These are phyloP conservation scores for Silurus lanzhouensis DNA, from an alignment of 2,797 vertebrate species.

Conservation along the genomic window DNA sequence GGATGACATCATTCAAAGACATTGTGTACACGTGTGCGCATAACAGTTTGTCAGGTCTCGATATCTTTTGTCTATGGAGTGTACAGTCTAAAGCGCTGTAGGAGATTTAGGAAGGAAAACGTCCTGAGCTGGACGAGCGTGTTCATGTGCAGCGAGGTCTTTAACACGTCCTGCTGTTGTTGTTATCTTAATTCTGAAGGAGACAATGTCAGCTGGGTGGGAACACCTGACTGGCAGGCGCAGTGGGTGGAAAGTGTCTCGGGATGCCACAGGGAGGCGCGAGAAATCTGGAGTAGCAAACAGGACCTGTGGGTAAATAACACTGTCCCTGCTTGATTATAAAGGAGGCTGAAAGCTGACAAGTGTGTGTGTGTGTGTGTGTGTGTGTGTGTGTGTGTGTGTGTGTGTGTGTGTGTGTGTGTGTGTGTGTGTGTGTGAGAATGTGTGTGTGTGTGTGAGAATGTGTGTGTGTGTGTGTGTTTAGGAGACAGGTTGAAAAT, in stretches of 20 bases:
- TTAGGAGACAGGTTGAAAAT: not conserved
- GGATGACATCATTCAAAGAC: no score
- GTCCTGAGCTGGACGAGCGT: constrained; percentile 25
- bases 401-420: no score
- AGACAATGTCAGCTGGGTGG: constrained; percentile 70
- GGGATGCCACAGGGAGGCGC: constrained; percentile 66
- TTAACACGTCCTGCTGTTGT: constrained; percentile 42
- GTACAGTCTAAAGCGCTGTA: no score
- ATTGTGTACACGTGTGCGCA: no score
- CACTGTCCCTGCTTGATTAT: constrained; percentile 70
- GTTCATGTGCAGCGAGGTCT: constrained; percentile 42
- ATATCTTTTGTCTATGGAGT: no score
- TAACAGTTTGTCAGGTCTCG: no score
- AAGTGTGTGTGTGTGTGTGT: not conserved
- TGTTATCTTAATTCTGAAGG: constrained; percentile 51
- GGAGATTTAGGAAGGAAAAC: constrained; percentile 22
- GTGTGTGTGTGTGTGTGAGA: not conserved
- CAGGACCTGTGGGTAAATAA: constrained; percentile 72
- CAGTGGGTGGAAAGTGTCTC: constrained; percentile 67
- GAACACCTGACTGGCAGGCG: constrained; percentile 75
- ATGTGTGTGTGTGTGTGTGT: no score
- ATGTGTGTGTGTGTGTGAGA: no score
- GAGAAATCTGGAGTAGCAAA: constrained; percentile 70
- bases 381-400: not conserved
- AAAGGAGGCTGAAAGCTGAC: constrained; percentile 65